Percentiles rank a stretch among this genome's conserved stretches.
phyloP scores from a whole-genome alignment of 2,888 invertebrate genomes.

The Cephus pulcher region DNA sequence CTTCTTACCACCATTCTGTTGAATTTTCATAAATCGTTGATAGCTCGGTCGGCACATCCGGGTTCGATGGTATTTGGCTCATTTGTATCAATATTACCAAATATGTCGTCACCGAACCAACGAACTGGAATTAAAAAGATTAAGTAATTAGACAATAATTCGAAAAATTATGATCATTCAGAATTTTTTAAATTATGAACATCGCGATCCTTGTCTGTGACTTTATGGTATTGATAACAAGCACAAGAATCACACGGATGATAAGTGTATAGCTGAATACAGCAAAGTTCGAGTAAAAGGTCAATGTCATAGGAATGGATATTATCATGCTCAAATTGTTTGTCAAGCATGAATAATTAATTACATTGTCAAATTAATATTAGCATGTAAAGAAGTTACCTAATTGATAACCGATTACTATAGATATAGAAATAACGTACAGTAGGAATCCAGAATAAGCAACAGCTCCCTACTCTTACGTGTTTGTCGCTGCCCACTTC shows the following conservation, averaged over 20 bases:
- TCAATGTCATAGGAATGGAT: neutral
- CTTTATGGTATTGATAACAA: neutral
- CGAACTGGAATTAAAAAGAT: neutral
- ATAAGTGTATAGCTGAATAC: neutral
- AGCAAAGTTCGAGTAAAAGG: neutral
- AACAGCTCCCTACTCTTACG: neutral
- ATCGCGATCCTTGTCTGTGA: too few species aligned
- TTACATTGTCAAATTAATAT: neutral
- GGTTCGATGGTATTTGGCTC: neutral
- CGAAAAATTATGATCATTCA: neutral
- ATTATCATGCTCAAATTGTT: neutral
- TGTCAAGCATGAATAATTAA: neutral
- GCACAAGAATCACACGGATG: neutral
- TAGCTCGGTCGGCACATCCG: neutral
- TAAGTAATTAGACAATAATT: neutral
- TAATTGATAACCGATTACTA: neutral
- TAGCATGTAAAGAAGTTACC: neutral
- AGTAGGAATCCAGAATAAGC: neutral
- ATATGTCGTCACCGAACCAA: neutral
- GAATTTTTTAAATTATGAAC: too few species aligned
- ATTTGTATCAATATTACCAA: constrained; percentile 5
- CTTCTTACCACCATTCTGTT: neutral
- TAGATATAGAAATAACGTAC: neutral
- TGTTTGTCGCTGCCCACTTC: neutral
- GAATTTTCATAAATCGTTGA: neutral